Base-by-base conservation (phyloP, 2,888 invertebrate genomes). In the Ditula angustiorana region DNA sequence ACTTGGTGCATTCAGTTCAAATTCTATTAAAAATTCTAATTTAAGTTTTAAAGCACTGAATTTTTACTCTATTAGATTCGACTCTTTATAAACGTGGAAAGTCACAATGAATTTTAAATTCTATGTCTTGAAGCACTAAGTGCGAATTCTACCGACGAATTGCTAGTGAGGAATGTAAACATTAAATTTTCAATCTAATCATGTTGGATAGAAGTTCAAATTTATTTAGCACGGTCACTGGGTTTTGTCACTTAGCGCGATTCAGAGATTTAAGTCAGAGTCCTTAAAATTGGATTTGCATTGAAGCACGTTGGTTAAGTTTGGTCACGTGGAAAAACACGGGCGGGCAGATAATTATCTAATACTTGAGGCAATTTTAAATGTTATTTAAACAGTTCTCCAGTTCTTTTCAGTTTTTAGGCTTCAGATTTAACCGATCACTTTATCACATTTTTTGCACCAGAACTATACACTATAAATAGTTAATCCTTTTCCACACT, bases 361-460 rank as follows among this genome's bases (percentile, higher is more conserved):
- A 28, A 21, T 10, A 28, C 24, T 23, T 23, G 13, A n/a, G n/a
- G n/a, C n/a, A n/a, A 50, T 52, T 60, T 60, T 21, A 41, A 19
- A 61, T 33, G 5, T 19, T 41, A 5, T 57, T 19, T 8, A 11
- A 37, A 41, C 10, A 13, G 13, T 5, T 49, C 26, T 41, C n/a
- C 37, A 19, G 24, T 11, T 55, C 30, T 16, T 33, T 33, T 33
- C 16, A 5, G 21, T 24, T 28, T 33, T 63, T 53, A 46, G 26
- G 57, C 58, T 52, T 19, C 10, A 16, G 41, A 8, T 47, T 55
- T 37, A 28, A 55, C 11, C 58, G 50, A 52, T 57, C 67, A 69
- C 67, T 61, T 61, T 71, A 75, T 74, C 73, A 76, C 72, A 74
- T 67, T 71, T 61, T 66, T 66, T 71, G 74, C 78, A 77, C 73